Evolutionary conservation across 2,888 invertebrate species (phyloP).

Genomic region (Geophilus truncorum): DNA sequence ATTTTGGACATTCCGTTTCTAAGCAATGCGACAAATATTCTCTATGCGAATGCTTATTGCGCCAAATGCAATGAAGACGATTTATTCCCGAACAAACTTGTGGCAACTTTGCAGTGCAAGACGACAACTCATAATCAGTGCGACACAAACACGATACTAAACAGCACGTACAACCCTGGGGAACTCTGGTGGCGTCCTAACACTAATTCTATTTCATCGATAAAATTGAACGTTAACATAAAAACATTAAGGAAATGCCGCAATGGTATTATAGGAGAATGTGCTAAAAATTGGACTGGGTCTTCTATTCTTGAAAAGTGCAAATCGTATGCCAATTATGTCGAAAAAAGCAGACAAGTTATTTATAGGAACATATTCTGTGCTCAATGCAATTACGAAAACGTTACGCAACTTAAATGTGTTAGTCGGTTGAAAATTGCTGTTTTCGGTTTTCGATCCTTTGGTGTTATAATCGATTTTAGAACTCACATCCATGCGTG

Average conservation of each 20-base stretch:
- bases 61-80: slow-evolving; percentile 43
- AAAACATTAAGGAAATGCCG: not conserved
- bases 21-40: slow-evolving; percentile 38
- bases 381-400: slow-evolving; percentile 49
- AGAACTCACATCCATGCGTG: not conserved
- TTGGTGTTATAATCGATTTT: not conserved
- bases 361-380: slow-evolving; percentile 51
- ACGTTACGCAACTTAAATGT: not conserved
- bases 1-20: slow-evolving; percentile 25
- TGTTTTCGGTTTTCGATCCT: not conserved
- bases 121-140: not conserved
- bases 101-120: too few species aligned
- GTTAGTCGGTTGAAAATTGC: not conserved
- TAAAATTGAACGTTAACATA: not conserved
- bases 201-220: not conserved
- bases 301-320: not conserved
- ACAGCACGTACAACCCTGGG: slow-evolving; percentile 34
- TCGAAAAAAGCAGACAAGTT: not conserved
- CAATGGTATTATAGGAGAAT: not conserved
- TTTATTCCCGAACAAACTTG: slow-evolving; percentile 29
- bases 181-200: not conserved
- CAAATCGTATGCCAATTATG: not conserved
- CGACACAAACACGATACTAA: slow-evolving; percentile 39
- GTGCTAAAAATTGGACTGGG: not conserved
- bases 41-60: slow-evolving; percentile 44